These are phyloP conservation scores for Campoletis raptor DNA, from an alignment of 2,888 invertebrate species.

Conservation along the genomic window DNA sequence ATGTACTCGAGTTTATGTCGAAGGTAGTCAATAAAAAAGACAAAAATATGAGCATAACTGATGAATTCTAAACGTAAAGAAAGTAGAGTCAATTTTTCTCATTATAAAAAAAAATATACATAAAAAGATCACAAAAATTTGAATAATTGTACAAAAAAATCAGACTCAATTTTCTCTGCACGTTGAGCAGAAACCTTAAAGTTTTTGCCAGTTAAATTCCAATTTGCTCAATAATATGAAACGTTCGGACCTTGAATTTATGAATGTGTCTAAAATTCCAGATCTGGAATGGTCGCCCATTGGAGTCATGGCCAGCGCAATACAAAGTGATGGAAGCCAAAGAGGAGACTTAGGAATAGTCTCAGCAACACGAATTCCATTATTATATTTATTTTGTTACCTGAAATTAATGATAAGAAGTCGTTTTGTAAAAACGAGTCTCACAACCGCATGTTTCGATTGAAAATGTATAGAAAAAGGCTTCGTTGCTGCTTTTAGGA, in stretches of 20 bases:
- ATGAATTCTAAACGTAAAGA: neutral
- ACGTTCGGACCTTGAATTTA: neutral
- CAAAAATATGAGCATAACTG: neutral
- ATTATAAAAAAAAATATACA: no score
- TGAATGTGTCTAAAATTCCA: conserved; percentile 58
- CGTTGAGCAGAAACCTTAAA: neutral
- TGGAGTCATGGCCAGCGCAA: conserved; percentile 76
- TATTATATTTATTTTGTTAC: conserved; percentile 8
- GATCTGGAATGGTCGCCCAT: conserved; percentile 74
- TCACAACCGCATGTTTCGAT: neutral
- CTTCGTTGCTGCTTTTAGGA: neutral
- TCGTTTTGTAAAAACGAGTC: neutral
- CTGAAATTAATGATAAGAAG: neutral
- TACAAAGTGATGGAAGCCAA: conserved; percentile 66
- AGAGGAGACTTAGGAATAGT: conserved; percentile 23
- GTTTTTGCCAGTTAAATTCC: neutral
- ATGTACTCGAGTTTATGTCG: conserved; percentile 86
- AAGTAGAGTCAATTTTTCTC: neutral
- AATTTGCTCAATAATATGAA: neutral
- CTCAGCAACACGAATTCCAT: neutral
- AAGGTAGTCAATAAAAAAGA: conserved; percentile 85
- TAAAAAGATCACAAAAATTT: no score
- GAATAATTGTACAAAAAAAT: neutral
- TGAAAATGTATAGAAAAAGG: neutral
- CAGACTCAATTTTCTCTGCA: neutral